Evolutionary conservation across 2,797 vertebrate genomes (phyloP).

Genomic region (Takifugu ocellatus): DNA sequence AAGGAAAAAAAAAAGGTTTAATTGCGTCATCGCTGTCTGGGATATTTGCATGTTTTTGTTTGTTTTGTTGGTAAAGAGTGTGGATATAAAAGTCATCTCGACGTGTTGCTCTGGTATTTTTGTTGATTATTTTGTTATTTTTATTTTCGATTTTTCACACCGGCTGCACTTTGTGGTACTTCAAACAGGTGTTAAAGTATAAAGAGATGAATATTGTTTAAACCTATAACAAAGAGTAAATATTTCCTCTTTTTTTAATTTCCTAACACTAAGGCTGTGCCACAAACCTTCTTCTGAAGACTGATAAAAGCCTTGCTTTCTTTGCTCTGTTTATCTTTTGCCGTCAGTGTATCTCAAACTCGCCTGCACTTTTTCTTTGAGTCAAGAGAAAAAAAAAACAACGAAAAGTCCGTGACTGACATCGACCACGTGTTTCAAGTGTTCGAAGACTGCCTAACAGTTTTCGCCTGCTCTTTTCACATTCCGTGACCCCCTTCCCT

Average conservation of each 20-base stretch:
- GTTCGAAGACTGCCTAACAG: conserved; percentile 65
- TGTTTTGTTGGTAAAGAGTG: conserved; percentile 42
- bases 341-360: conserved; percentile 61
- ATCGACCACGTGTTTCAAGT: conserved; percentile 59
- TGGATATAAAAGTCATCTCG: conserved; percentile 55
- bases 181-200: conserved; percentile 67
- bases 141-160: conserved; percentile 49
- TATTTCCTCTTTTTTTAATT: conserved; percentile 71
- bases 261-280: conserved; percentile 67
- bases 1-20: conserved; percentile 56
- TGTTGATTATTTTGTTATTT: conserved; percentile 23
- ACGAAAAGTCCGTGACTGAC: conserved; percentile 60
- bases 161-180: conserved; percentile 77
- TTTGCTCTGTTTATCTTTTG: conserved; percentile 46
- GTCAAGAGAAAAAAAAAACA: conserved; percentile 40
- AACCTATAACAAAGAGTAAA: conserved; percentile 73
- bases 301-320: conserved; percentile 57
- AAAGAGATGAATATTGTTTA: conserved; percentile 75
- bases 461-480: conserved; percentile 63
- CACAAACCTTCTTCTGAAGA: conserved; percentile 57
- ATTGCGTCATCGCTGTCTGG: conserved; percentile 72
- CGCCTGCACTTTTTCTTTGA: conserved; percentile 59
- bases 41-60: conserved; percentile 73
- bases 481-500: conserved; percentile 39
- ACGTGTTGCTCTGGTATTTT: conserved; percentile 62